Evolutionary conservation across 1,140 invertebrate species (phyloP), one percentile per base, ranked within the genome.

Genomic region (Diuraphis noxia): DNA sequence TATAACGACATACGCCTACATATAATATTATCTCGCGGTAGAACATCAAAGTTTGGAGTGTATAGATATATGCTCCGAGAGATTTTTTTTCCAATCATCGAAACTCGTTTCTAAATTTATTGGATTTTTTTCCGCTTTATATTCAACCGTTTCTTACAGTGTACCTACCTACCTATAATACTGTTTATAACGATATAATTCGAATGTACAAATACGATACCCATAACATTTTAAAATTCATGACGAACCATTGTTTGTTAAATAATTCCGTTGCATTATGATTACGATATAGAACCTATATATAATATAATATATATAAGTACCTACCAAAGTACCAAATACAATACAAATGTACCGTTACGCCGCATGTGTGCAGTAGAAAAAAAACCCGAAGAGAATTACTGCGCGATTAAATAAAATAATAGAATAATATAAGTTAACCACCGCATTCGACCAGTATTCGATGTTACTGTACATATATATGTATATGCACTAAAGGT

Each of bases 181-280:
- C 43, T 46, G 43, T 21, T n/a, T n/a, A n/a, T n/a, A 63, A 63
- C 56, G 56, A 72, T 72, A 72, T 72, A 72, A 72, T 72, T 72
- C 56, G 72, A 21, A 19, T 36, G 72, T 36, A 79, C 34, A 77
- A 34, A 77, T 77, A 36, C 34, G 17, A 79, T 36, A 79, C 23
- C n/a, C n/a, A 52, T 52, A 9, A 86, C 38, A 49, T 52, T 86
- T 86, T 49, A 49, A 86, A 86, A 86, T 86, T 86, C 84, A 86
- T 34, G n/a, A 49, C 41, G 30, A 8, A 19, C 41, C 17, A 49
- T 85, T 85, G 82, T 84, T 43, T 43, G 79, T 82, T 30, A 25
- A 40, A 13, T 38, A 23, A 82, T 38, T 40, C 79, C 79, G 79
- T 82, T 38, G 79, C 56, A 72, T 72, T 72, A 72, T 72, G 56